Percentiles rank a stretch among this genome's conserved stretches.
Conservation (phyloP, 2,797 vertebrate genomes). For the Linurgus olivaceus region DNA sequence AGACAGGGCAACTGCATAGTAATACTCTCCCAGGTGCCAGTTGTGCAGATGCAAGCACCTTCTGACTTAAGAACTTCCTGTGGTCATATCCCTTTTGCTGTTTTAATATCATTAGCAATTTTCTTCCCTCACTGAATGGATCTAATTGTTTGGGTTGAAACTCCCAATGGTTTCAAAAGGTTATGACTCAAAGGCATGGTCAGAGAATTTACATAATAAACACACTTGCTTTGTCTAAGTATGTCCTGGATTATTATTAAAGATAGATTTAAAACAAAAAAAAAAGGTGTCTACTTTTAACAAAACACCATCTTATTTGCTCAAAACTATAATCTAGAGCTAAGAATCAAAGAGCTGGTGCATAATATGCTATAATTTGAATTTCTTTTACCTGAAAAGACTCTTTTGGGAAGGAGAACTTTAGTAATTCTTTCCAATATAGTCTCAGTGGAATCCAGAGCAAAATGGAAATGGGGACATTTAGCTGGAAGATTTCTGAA, state of each 20-base stretch:
- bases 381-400: conserved; percentile 12
- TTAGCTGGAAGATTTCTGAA: conserved; percentile 61
- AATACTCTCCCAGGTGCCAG: background rate
- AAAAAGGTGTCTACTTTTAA: background rate
- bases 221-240: background rate
- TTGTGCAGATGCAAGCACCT: background rate
- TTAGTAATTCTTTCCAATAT: background rate
- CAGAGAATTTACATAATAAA: conserved; percentile 1
- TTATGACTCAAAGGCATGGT: background rate
- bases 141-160: conserved; percentile 18
- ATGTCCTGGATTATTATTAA: background rate
- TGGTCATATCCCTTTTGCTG: background rate
- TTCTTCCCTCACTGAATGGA: background rate
- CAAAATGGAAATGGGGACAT: conserved; percentile 63
- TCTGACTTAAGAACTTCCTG: background rate
- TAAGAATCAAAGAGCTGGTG: background rate
- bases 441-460: conserved; percentile 28
- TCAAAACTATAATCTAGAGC: background rate
- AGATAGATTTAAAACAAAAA: background rate
- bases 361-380: background rate
- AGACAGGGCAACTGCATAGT: background rate
- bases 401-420: background rate
- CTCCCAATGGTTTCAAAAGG: conserved; percentile 14
- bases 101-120: background rate
- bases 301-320: background rate